phyloP scores from a whole-genome alignment of 1,140 invertebrate genomes.

The Papilio aristodemus region DNA sequence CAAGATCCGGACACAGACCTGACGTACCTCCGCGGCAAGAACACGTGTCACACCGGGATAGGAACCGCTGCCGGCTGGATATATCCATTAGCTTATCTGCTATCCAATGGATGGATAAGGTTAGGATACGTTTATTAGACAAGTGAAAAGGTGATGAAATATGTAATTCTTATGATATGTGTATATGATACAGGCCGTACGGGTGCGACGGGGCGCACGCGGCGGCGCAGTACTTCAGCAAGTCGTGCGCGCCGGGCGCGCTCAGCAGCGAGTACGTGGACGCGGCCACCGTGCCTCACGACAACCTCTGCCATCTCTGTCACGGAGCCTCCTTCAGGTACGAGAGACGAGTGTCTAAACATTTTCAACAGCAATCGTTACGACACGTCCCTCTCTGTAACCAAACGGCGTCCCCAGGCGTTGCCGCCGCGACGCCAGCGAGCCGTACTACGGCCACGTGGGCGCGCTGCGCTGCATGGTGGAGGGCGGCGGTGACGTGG shows the following conservation, averaged over 20 bases:
- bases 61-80: conserved; percentile 97
- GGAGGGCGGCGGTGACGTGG: conserved; percentile 96
- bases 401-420: conserved; percentile 42
- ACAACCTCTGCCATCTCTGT: conserved; percentile 96
- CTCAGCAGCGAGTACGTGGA: conserved; percentile 91
- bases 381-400: background rate
- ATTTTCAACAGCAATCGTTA: too few relatives aligned
- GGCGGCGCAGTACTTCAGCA: conserved; percentile 95
- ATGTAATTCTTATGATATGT: too few relatives aligned
- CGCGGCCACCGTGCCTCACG: conserved; percentile 85
- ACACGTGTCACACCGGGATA: conserved; percentile 95
- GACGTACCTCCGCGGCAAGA: conserved; percentile 92
- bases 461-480: conserved; percentile 96
- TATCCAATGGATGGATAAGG: conserved; percentile 95
- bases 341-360: too few relatives aligned
- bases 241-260: conserved; percentile 94
- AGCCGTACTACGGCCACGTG: conserved; percentile 81
- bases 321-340: conserved; percentile 91
- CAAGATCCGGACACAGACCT: conserved; percentile 92
- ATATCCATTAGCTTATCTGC: conserved; percentile 94
- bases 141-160: background rate
- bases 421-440: conserved; percentile 68
- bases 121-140: conserved; percentile 47
- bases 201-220: conserved; percentile 94
- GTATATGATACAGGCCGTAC: conserved; percentile 83